Conservation (phyloP, 2,113 vertebrate species). For the Tragelaphus scriptus region DNA sequence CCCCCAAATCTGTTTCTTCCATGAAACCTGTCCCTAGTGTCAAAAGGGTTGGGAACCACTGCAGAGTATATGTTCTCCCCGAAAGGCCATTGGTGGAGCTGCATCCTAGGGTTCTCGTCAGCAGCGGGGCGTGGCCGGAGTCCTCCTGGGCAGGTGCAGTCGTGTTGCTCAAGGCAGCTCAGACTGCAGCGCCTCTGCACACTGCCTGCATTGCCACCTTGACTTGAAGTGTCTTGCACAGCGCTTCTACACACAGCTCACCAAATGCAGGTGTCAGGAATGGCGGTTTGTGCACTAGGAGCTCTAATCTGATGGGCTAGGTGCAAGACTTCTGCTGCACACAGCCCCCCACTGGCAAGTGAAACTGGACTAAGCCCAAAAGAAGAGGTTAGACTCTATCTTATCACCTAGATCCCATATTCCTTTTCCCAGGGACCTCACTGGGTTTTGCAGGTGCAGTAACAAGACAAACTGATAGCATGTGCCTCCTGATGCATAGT, state of each 20-base stretch:
- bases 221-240: neutral
- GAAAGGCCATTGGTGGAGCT: neutral
- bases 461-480: neutral
- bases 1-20: neutral
- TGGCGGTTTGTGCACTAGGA: neutral
- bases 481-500: neutral
- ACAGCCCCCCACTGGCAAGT: neutral
- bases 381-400: neutral
- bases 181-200: neutral
- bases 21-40: neutral
- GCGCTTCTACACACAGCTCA: neutral
- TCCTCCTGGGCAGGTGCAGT: neutral
- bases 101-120: neutral
- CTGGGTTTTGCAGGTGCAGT: neutral
- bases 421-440: neutral
- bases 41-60: neutral
- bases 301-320: neutral
- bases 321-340: neutral
- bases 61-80: neutral
- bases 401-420: neutral
- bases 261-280: neutral
- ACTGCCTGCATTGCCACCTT: neutral
- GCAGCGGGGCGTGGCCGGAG: accelerated
- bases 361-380: neutral
- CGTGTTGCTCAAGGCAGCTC: neutral